Base-by-base conservation (phyloP, 1,140 invertebrate species). In the Leptinotarsa lineolata region DNA sequence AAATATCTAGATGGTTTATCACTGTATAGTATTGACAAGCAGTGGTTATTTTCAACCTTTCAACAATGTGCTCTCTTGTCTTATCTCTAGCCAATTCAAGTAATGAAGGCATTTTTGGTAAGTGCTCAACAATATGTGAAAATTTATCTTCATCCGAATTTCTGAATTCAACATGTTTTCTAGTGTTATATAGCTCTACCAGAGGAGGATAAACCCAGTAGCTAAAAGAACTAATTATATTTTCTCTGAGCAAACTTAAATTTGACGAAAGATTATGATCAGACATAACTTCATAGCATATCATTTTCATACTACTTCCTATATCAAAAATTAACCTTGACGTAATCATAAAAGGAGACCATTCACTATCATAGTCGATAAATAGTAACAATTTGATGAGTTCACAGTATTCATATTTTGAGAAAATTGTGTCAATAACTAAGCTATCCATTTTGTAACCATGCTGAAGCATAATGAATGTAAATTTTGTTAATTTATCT, bases 351-450 rank as follows among this genome's bases (percentile, higher is more conserved):
- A n/a, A n/a, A 16, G 64, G 64, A 15, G n/a, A 30, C 64, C n/a
- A 20, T 30, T 66, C n/a, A 24, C n/a, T n/a, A n/a, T 4, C 30
- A 18, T 45, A 66, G 30, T 66, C 64, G 12, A 63, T 70, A 45
- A 60, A 73, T 22, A 70, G 15, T n/a, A 46, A 71, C 18, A 73
- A 68, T 46, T 69, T 54, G 4, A 76, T 72, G 30, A 73, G 54
- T 39, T 73, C 63, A 68, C 63, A 71, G 22, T 73, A 73, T 15
- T 65, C 72, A 59, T 30, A 73, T 8, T 71, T 30, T 18, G 6
- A 6, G 58, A 67, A 76, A n/a, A 72, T 48, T 68, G 21, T 44
- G 22, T 54, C 4, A 45, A 76, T 68, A 58, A 54, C 30, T 64
- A 61, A 21, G 44, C 61, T 68, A 22, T 21, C 15, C 16, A 74